Conservation (phyloP, 2,888 invertebrate species). For the Agrypnus murinus region DNA sequence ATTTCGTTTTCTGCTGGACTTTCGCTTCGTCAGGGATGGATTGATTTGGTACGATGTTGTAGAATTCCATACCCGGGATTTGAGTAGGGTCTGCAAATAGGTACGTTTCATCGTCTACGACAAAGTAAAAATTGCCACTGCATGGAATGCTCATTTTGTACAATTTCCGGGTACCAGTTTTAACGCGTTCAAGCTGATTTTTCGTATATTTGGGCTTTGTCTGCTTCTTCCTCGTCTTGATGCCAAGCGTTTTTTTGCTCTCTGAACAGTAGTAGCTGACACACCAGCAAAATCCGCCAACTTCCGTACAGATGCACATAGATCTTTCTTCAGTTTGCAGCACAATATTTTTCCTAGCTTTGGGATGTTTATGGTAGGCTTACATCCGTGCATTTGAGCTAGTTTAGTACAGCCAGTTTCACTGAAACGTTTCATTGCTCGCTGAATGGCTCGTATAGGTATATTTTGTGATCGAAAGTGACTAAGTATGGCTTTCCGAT, state of each 20-base stretch:
- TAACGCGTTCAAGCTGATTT: constrained; percentile 2
- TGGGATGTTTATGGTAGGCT: too few relatives aligned
- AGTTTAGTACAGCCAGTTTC: too few relatives aligned
- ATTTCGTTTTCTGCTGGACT: background rate
- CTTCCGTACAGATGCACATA: too few relatives aligned
- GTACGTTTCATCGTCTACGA: too few relatives aligned
- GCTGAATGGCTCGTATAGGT: too few relatives aligned
- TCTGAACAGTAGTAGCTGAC: background rate
- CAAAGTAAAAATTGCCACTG: background rate
- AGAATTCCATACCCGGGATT: background rate
- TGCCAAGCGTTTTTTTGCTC: background rate
- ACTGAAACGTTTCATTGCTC: too few relatives aligned
- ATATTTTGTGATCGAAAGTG: background rate
- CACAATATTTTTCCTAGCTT: too few relatives aligned
- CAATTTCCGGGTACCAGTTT: background rate
- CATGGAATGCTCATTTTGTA: constrained; percentile 4
- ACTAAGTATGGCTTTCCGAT: background rate
- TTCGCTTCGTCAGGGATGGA: background rate
- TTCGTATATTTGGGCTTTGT: background rate
- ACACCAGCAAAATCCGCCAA: background rate
- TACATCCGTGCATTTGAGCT: too few relatives aligned
- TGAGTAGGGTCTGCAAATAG: too few relatives aligned
- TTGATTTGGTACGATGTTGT: background rate
- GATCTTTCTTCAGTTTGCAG: too few relatives aligned
- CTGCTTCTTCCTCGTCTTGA: constrained; percentile 4